Base-by-base conservation (phyloP, 2,113 vertebrate species). In the Capreolus pygargus region DNA sequence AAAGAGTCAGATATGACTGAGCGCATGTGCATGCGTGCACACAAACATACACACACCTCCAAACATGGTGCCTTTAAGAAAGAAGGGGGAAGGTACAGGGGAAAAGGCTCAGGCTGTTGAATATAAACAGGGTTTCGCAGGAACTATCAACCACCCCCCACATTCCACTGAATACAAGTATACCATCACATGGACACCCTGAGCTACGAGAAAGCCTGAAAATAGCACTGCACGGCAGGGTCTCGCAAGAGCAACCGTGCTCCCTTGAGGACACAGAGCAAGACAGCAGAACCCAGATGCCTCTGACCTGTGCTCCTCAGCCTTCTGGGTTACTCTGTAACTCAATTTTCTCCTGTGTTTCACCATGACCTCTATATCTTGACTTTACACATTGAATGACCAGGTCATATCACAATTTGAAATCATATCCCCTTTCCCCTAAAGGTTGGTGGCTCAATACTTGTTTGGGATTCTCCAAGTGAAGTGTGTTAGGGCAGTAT, bases 381-480 rank as follows among this genome's bases (percentile, higher is more conserved):
- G 27, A 81, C 50, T 58, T 70, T 27, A 84, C 58, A 30, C 50
- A 28, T 82, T n/a, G 21, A 78, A 93, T 60, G 47, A 81, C 10
- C n/a, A 91, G 85, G 30, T 6, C 84, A 58, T 54, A 64, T 58
- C 39, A 64, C 27, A 14, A 36, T 88, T 54, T 97, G 47, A 87
- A 76, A 91, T 47, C 15, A 78, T 19, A 9, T 28, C 25, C 7
- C 7, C 14, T 54, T 96, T 81, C 47, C 45, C n/a, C 28, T 36
- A 74, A 93, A 60, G 7, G 14, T 33, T 58, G 45, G 47, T 85
- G 61, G 25, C 27, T 87, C 43, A 54, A 39, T 50, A 87, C 58
- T 81, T 28, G 27, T 82, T 83, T 81, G 78, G 93, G 70, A 84
- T 76, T 87, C 21, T 60, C 60, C 52, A 74, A 83, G 84, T 45